Conservation (phyloP, 2,797 vertebrate genomes). For the Poecilia gillii region DNA sequence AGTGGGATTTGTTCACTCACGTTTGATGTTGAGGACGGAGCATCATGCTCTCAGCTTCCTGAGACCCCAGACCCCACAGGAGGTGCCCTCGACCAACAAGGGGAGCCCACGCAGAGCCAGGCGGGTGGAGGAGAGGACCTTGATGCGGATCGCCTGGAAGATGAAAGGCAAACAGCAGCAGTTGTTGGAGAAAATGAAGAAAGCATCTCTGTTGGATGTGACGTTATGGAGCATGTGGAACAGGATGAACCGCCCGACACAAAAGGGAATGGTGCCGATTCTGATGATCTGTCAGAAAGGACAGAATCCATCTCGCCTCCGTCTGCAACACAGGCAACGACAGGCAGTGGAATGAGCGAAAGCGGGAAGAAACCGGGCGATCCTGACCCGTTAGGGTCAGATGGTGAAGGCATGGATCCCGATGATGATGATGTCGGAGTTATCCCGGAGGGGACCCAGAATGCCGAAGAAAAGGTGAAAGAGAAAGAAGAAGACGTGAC, state of each 20-base stretch:
- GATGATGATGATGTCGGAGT: constrained; percentile 4
- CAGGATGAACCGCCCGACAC: constrained; percentile 2
- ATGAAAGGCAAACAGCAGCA: neutral
- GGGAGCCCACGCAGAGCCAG: constrained; percentile 17
- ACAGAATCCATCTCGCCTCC: neutral
- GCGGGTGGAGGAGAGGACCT: neutral
- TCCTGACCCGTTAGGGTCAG: constrained; percentile 4
- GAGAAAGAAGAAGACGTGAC: neutral
- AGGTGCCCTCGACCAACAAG: constrained; percentile 9
- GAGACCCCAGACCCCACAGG: neutral
- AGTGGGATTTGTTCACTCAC: constrained; percentile 41
- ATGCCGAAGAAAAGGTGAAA: constrained; percentile 1
- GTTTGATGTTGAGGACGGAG: constrained; percentile 53
- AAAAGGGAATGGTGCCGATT: neutral
- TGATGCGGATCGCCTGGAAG: neutral
- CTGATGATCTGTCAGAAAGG: neutral
- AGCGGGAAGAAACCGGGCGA: neutral
- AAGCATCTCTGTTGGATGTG: neutral
- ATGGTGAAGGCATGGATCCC: neutral
- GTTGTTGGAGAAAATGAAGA: neutral
- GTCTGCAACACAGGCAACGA: neutral
- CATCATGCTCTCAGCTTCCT: neutral
- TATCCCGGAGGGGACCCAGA: neutral
- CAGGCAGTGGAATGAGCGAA: neutral
- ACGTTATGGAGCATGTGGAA: neutral